phyloP scores from a whole-genome alignment of 2,888 invertebrate species.

The Panopea generosa region DNA sequence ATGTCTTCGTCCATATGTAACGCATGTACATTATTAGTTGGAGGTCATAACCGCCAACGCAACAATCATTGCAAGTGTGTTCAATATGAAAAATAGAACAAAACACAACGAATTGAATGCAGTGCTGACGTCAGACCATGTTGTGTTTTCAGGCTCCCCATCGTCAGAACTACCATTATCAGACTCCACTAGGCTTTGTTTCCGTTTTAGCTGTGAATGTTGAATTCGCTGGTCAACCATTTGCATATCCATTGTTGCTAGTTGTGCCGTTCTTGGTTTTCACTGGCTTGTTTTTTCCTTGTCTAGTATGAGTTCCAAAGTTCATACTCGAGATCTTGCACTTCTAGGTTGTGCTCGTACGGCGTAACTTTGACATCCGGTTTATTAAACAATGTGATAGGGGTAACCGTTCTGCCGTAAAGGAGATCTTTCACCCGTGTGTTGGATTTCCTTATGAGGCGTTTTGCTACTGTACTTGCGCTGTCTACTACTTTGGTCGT shows the following conservation, averaged over 20 bases:
- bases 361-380: conserved; percentile 9
- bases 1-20: too few species aligned
- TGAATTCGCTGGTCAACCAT: too few species aligned
- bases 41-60: conserved; percentile 2
- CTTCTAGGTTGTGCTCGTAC: background rate
- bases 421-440: background rate
- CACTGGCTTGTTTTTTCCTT: too few species aligned
- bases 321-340: background rate
- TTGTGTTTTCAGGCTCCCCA: conserved; percentile 17
- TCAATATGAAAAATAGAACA: conserved; percentile 44
- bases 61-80: conserved; percentile 30
- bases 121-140: conserved; percentile 57
- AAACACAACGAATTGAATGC: conserved; percentile 62
- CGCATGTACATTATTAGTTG: too few species aligned
- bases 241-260: too few species aligned
- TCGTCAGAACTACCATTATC: conserved; percentile 7
- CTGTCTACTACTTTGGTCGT: background rate
- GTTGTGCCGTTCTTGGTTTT: too few species aligned
- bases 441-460: background rate
- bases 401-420: conserved; percentile 20
- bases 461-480: background rate
- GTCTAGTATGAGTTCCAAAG: too few species aligned
- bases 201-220: too few species aligned
- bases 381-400: conserved; percentile 20
- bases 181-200: background rate